Conservation (phyloP, 2,797 vertebrate genomes). For the Gambelia wislizenii region DNA sequence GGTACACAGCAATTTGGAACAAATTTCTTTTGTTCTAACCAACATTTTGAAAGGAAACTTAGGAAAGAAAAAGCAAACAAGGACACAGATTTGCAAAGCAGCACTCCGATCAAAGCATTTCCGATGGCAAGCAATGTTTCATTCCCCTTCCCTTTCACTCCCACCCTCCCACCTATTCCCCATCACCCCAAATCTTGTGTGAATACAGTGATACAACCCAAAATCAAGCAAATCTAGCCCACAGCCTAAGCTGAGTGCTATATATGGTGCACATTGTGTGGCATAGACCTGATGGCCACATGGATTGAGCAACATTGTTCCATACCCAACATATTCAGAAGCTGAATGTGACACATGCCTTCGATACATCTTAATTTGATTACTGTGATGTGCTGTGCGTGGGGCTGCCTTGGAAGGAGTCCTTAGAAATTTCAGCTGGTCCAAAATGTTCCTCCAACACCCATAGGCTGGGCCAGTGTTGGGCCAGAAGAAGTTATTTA, state of each 20-base stretch:
- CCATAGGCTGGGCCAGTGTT: no score
- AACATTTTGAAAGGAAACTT: background rate
- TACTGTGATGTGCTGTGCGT: no score
- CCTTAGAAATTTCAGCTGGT: no score
- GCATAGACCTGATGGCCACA: background rate
- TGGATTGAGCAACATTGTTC: background rate
- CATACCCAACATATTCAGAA: no score
- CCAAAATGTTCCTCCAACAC: no score
- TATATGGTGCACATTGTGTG: no score
- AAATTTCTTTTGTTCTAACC: background rate
- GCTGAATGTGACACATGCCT: no score
- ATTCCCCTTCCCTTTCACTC: background rate
- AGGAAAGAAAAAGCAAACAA: background rate
- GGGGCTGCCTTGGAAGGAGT: no score
- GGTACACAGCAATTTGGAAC: constrained; percentile 57
- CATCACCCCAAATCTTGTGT: background rate
- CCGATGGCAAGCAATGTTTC: rapidly evolving
- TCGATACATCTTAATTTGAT: no score
- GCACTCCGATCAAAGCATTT: background rate
- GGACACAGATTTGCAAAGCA: background rate
- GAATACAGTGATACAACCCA: background rate
- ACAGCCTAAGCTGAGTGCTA: background rate
- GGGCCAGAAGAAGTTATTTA: no score
- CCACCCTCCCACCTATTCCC: background rate
- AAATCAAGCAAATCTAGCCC: background rate